Evolutionary conservation across 2,113 vertebrate genomes (phyloP).

Genomic region (Hippocampus zosterae): DNA sequence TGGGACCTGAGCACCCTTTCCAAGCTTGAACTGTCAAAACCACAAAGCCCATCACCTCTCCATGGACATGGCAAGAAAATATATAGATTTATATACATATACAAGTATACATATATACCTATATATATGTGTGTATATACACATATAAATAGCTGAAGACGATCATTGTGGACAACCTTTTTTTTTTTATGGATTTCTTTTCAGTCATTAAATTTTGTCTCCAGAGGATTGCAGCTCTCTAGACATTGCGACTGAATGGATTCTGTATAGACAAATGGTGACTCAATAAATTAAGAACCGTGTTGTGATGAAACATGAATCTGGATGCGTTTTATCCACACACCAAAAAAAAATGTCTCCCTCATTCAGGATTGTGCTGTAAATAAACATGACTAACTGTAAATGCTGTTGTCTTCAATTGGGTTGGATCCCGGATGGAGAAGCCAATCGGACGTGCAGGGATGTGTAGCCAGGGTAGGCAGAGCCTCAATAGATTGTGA

Average conservation of each 20-base stretch:
- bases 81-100: slow-evolving; percentile 39
- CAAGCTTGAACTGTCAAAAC: slow-evolving; percentile 35
- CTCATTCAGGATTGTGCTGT: slow-evolving; percentile 75
- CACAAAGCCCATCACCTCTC: slow-evolving; percentile 37
- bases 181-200: slow-evolving; percentile 53
- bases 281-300: slow-evolving; percentile 76
- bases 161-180: slow-evolving; percentile 55
- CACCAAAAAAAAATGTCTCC: slow-evolving; percentile 2
- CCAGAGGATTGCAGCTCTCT: slow-evolving; percentile 53
- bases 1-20: slow-evolving; percentile 21
- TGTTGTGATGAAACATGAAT: slow-evolving; percentile 72
- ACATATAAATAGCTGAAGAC: slow-evolving; percentile 53
- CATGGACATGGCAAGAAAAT: slow-evolving; percentile 59
- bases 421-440: not conserved
- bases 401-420: slow-evolving; percentile 27
- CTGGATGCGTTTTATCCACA: slow-evolving; percentile 63
- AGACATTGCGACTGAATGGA: slow-evolving; percentile 67
- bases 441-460: too few relatives aligned
- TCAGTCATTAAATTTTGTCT: slow-evolving; percentile 46
- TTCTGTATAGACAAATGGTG: slow-evolving; percentile 74
- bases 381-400: slow-evolving; percentile 84
- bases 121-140: slow-evolving; percentile 13
- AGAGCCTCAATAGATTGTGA: too few relatives aligned
- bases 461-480: too few relatives aligned
- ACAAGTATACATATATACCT: slow-evolving; percentile 12